Evolutionary conservation across 2,888 invertebrate genomes (phyloP).

Genomic region (Papilio gigon): DNA sequence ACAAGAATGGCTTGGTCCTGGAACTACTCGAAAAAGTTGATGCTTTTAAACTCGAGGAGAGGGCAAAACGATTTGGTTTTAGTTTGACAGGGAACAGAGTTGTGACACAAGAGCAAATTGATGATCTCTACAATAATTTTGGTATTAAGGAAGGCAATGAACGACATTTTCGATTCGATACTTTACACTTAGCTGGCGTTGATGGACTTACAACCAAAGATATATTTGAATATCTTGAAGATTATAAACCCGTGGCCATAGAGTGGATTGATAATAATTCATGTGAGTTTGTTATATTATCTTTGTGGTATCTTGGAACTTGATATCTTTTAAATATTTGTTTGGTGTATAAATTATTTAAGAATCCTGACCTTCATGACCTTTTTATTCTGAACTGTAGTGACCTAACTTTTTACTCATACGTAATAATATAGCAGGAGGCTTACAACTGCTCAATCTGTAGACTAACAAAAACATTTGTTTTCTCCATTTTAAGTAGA

Average conservation of each 20-base stretch:
- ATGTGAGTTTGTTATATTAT: slow-evolving; percentile 78
- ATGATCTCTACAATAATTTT: slow-evolving; percentile 73
- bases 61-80: slow-evolving; percentile 75
- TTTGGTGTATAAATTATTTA: too few species aligned
- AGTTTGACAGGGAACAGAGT: slow-evolving; percentile 71
- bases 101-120: slow-evolving; percentile 75
- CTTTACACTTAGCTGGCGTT: slow-evolving; percentile 88
- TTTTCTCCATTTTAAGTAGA: too few species aligned
- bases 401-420: too few species aligned
- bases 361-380: too few species aligned
- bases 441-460: too few species aligned
- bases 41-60: slow-evolving; percentile 71
- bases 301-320: not conserved
- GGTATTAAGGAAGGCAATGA: slow-evolving; percentile 81
- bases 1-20: slow-evolving; percentile 63
- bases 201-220: slow-evolving; percentile 89
- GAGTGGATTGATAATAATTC: slow-evolving; percentile 92
- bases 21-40: slow-evolving; percentile 71
- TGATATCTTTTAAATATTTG: too few species aligned
- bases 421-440: too few species aligned
- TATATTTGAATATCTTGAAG: slow-evolving; percentile 89
- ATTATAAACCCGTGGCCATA: slow-evolving; percentile 88
- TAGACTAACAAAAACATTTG: too few species aligned
- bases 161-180: slow-evolving; percentile 86
- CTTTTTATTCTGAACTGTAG: too few species aligned